phyloP scores from a whole-genome alignment of 2,888 invertebrate species.

The Agrypnus murinus region DNA sequence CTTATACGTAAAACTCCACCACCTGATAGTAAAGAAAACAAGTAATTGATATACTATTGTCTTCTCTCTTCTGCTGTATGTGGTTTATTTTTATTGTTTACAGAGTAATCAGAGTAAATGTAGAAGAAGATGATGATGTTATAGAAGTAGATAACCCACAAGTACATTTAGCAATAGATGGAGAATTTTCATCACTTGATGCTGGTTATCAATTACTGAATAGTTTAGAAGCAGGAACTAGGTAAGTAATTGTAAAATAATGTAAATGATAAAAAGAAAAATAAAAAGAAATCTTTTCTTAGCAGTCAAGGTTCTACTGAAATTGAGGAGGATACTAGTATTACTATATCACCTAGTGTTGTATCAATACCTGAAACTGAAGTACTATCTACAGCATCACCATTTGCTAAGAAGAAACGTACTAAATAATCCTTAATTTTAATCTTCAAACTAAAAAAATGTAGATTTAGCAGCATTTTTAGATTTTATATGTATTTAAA shows the following conservation, averaged over 20 bases:
- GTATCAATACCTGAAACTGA: constrained; percentile 56
- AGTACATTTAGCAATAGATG: constrained; percentile 64
- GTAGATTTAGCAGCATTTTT: too few species aligned
- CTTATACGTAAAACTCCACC: constrained; percentile 61
- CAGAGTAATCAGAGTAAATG: constrained; percentile 61
- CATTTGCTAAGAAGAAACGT: constrained; percentile 60
- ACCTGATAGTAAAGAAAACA: constrained; percentile 60
- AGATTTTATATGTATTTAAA: too few species aligned
- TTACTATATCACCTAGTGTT: constrained; percentile 56
- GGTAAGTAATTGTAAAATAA: too few species aligned
- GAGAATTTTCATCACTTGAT: constrained; percentile 64
- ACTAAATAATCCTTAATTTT: too few species aligned
- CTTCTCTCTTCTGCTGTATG: constrained; percentile 51
- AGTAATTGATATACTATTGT: constrained; percentile 53
- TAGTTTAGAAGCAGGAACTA: constrained; percentile 66
- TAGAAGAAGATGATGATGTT: constrained; percentile 62
- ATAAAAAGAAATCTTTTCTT: not conserved
- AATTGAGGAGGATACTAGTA: constrained; percentile 58
- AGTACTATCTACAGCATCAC: constrained; percentile 55
- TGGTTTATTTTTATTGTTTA: constrained; percentile 12
- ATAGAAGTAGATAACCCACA: constrained; percentile 63
- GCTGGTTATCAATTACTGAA: constrained; percentile 66
- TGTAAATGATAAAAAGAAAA: too few species aligned
- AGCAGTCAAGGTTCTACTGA: constrained; percentile 58
- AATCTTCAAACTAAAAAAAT: too few species aligned